Conservation (phyloP, 2,888 invertebrate genomes). For the Teinopalpus imperialis region DNA sequence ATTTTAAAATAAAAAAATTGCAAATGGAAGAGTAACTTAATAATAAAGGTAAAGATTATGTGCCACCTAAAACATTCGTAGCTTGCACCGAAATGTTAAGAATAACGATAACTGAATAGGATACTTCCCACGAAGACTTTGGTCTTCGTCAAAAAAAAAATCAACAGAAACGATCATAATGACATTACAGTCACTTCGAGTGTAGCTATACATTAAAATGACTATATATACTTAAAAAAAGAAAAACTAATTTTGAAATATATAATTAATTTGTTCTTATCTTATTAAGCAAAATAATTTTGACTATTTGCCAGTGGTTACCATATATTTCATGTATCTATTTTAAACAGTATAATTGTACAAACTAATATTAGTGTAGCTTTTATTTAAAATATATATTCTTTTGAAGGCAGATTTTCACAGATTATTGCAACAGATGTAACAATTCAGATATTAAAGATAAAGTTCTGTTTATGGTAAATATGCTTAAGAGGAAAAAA, state of each 20-base stretch:
- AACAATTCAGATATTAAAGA: constrained; percentile 1
- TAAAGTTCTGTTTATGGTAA: background rate
- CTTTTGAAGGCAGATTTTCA: constrained; percentile 43
- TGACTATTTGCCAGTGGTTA: background rate
- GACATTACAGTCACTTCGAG: too few relatives aligned
- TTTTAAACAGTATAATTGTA: constrained; percentile 27
- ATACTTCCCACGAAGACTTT: background rate
- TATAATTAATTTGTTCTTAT: background rate
- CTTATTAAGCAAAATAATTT: constrained; percentile 11
- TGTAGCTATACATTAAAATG: constrained; percentile 2
- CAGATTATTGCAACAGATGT: constrained; percentile 32
- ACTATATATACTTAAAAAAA: too few relatives aligned
- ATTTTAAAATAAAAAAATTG: background rate
- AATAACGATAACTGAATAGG: background rate
- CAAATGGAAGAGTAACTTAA: constrained; percentile 6
- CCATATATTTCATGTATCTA: constrained; percentile 3
- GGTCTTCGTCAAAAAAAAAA: background rate
- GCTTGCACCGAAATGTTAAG: background rate
- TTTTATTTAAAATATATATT: constrained; percentile 14
- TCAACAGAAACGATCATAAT: background rate
- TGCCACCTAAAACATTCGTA: constrained; percentile 1
- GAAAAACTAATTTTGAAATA: background rate
- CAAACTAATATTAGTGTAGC: constrained; percentile 13
- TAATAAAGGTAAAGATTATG: background rate
- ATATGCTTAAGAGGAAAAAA: too few relatives aligned